These are phyloP conservation scores for Zapornia atra DNA, from an alignment of 2,113 vertebrate species.

Conservation along the genomic window DNA sequence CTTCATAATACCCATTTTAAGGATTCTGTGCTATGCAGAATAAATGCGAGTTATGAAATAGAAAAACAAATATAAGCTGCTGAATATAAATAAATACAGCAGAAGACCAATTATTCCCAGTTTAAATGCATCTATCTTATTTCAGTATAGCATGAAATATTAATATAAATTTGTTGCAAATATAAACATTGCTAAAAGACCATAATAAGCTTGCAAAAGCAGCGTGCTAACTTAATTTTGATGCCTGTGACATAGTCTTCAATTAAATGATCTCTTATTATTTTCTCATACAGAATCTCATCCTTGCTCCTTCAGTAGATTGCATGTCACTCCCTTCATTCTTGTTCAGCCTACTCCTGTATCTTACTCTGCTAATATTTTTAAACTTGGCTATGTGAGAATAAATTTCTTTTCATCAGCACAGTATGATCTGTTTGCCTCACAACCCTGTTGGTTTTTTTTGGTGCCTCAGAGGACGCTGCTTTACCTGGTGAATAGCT, in stretches of 20 bases:
- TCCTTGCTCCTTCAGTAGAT: background rate
- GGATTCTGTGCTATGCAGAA: background rate
- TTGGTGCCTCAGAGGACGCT: background rate
- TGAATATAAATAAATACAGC: conserved; percentile 41
- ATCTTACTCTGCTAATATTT: background rate
- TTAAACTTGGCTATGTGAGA: background rate
- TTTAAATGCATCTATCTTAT: conserved; percentile 30
- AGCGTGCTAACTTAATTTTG: conserved; percentile 40
- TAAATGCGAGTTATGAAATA: conserved; percentile 23
- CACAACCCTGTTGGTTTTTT: background rate
- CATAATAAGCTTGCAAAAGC: conserved; percentile 20
- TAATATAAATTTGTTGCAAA: conserved; percentile 44
- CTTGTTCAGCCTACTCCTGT: background rate
- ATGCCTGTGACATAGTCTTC: background rate
- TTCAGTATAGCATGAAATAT: conserved; percentile 42
- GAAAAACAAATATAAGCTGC: conserved; percentile 26
- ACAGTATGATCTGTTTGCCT: background rate
- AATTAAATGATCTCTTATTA: background rate
- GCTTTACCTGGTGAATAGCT: background rate
- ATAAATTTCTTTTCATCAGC: background rate
- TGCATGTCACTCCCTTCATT: background rate
- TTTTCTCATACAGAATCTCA: background rate
- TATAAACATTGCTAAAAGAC: conserved; percentile 5
- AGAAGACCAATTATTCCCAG: conserved; percentile 34
- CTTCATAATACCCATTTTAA: background rate